Conservation (phyloP, 2,888 invertebrate species). For the Melinaea marsaeus region DNA sequence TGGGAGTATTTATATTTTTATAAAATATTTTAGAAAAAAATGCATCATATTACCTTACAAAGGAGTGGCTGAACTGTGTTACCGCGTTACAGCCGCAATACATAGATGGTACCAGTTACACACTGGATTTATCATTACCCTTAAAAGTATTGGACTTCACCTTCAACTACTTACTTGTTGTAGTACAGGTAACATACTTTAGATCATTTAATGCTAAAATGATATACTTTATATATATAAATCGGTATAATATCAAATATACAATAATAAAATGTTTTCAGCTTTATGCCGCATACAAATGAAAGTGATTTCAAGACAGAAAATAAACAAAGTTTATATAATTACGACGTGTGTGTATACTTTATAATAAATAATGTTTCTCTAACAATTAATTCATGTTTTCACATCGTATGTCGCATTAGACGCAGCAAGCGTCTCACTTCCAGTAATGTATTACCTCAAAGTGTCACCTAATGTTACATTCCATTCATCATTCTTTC, state of each 20-base stretch:
- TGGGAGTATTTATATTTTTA: background rate
- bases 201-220: too few species aligned
- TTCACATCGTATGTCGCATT: too few species aligned
- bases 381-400: too few species aligned
- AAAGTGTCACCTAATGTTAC: too few species aligned
- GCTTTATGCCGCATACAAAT: conserved; percentile 7
- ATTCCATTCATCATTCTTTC: too few species aligned
- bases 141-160: conserved; percentile 50
- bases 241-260: too few species aligned
- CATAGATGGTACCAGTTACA: conserved; percentile 42
- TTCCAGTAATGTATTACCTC: too few species aligned
- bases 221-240: too few species aligned
- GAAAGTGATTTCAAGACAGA: background rate
- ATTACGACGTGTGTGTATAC: too few species aligned
- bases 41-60: conserved; percentile 31
- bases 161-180: conserved; percentile 57
- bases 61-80: conserved; percentile 43
- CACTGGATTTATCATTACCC: conserved; percentile 46
- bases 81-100: conserved; percentile 42
- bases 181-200: conserved; percentile 62
- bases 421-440: too few species aligned
- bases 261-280: background rate
- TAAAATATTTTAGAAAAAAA: conserved; percentile 38
- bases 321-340: too few species aligned
- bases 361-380: too few species aligned